Evolutionary conservation across 2,888 invertebrate genomes (phyloP), one percentile per base, ranked within the genome.

Genomic region (Gryllus longicercus): DNA sequence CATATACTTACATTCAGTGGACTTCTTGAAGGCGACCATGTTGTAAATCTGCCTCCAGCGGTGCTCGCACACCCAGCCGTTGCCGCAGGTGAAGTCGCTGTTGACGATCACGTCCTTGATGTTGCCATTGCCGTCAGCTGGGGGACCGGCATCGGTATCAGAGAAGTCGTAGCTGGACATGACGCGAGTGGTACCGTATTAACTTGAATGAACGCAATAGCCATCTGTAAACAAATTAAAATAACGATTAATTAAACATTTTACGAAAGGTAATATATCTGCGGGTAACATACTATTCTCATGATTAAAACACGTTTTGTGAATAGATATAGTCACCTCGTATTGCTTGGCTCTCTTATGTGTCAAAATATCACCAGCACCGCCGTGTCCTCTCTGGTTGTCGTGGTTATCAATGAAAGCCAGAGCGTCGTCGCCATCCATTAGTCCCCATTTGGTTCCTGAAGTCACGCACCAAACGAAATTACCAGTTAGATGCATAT

Each of bases 351-450:
- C 74, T 1, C 87, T 86, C 85, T 93, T 94, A 86, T 94, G 91
- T 2, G 92, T 94, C 10, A 95, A 88, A 77, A 94, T 91, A 1
- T 0, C 38, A 4, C 90, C 90, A 8, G 88, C 89, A 78, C 90
- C 92, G 78, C 92, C 92, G 83, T 92, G 91, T 10, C 93, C 93
- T 84, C 97, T 90, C 86, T 96, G 96, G 85, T 94, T 96, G 86
- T 97, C 97, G 85, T 97, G 97, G 87, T 97, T 97, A 85, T 96
- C 96, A 79, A 96, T 91, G 85, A 96, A 96, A 21, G 93, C 91
- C 0, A 96, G 85, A 3, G 95, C 91, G 82, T 91, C 90, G 0
- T 85, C 85, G 0, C 90, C 89, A 25, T 90, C 88, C 1, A 93
- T 84, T 51, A 95, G 89, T 23, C 90, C 90, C 94, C 95, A 95